Evolutionary conservation across 2,888 invertebrate genomes (phyloP).

Genomic region (Drosophila helvetica): DNA sequence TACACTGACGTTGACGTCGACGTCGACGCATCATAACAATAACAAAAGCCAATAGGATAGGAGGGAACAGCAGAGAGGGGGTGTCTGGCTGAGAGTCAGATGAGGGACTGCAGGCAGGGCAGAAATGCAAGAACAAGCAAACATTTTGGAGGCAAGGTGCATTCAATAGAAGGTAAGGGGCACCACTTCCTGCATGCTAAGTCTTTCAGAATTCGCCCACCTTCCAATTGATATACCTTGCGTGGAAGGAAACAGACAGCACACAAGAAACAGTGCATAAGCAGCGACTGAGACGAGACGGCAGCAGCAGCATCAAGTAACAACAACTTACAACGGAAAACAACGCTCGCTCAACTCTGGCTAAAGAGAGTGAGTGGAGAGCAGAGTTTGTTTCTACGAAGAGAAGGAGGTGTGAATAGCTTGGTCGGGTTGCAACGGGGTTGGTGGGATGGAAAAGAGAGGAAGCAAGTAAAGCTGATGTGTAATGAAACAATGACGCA

Average conservation of each 20-base stretch:
- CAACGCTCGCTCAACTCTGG: neutral
- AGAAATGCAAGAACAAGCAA: constrained; percentile 49
- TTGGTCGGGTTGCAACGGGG: neutral
- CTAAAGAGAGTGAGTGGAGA: constrained; percentile 7
- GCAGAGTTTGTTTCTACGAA: neutral
- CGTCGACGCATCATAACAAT: constrained; percentile 73
- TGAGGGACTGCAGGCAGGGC: neutral
- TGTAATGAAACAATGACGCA: constrained; percentile 42
- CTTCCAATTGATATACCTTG: neutral
- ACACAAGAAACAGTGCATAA: constrained; percentile 41
- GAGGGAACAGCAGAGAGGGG: constrained; percentile 14
- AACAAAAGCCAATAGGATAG: constrained; percentile 56
- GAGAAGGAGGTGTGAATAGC: neutral
- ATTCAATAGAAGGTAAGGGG: constrained; percentile 31
- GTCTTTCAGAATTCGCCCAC: neutral
- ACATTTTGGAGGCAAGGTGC: constrained; percentile 63
- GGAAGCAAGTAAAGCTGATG: constrained; percentile 28
- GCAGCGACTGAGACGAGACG: neutral
- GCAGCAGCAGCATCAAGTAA: constrained; percentile 23
- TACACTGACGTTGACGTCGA: constrained; percentile 28
- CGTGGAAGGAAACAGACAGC: neutral
- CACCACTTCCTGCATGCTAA: neutral
- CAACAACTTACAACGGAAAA: constrained; percentile 40
- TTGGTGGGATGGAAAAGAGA: constrained; percentile 8
- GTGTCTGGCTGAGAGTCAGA: no score